phyloP scores from a whole-genome alignment of 2,888 invertebrate genomes.

The Pseudococcus longispinus region DNA sequence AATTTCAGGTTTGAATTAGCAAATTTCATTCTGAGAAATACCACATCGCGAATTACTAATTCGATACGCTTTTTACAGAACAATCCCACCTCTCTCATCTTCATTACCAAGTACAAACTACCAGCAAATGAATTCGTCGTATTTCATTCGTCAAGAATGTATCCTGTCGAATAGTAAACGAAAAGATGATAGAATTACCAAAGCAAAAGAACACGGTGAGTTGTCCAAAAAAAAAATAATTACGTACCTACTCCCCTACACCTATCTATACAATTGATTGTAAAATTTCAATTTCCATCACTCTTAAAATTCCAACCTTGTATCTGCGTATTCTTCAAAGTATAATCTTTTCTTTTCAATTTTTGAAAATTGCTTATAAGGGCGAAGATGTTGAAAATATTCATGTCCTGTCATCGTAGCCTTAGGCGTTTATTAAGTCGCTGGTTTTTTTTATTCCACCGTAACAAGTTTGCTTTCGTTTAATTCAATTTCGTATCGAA shows the following conservation, averaged over 20 bases:
- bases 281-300: slow-evolving; percentile 16
- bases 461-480: slow-evolving; percentile 45
- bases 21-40: not conserved
- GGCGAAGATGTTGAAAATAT: slow-evolving; percentile 28
- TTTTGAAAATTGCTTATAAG: slow-evolving; percentile 29
- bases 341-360: slow-evolving; percentile 32
- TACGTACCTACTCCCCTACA: not conserved
- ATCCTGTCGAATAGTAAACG: not conserved
- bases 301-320: slow-evolving; percentile 1
- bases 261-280: not conserved
- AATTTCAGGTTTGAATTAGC: not conserved
- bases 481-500: slow-evolving; percentile 46
- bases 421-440: slow-evolving; percentile 48
- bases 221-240: not conserved
- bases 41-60: not conserved
- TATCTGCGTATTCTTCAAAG: not conserved
- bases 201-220: slow-evolving; percentile 1
- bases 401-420: slow-evolving; percentile 44
- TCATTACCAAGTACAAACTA: not conserved
- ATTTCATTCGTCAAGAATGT: not conserved
- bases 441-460: not conserved
- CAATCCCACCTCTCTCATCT: not conserved
- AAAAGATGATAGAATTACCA: not conserved
- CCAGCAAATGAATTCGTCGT: slow-evolving; percentile 23
- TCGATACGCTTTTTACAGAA: not conserved